Percentiles rank a stretch among this genome's conserved stretches.
Evolutionary conservation across 2,888 invertebrate species (phyloP).

Genomic region (Platycheirus rosarum): DNA sequence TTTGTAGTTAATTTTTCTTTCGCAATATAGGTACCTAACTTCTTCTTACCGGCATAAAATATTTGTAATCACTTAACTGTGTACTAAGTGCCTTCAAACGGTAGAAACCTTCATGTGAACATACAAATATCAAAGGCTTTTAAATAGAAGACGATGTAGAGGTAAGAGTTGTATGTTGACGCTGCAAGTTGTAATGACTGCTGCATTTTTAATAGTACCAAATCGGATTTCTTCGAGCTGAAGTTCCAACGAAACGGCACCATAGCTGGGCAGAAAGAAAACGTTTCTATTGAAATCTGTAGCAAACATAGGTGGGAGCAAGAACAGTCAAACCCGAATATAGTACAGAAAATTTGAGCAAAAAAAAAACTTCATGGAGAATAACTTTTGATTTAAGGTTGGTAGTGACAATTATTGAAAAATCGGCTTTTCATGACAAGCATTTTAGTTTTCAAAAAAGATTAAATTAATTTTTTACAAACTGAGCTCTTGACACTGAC

Average conservation of each 20-base stretch:
- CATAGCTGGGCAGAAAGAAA: slow-evolving; percentile 19
- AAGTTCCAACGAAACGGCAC: slow-evolving; percentile 13
- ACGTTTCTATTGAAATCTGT: slow-evolving; percentile 35
- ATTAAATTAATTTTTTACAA: too few species aligned
- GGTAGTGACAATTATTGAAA: too few species aligned
- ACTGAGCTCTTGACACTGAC: too few species aligned
- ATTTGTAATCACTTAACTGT: slow-evolving; percentile 54
- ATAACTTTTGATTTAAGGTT: too few species aligned
- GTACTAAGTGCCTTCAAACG: slow-evolving; percentile 20
- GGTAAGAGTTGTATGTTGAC: background rate
- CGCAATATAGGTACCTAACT: too few species aligned
- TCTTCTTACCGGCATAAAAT: slow-evolving; percentile 23
- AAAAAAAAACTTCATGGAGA: too few species aligned
- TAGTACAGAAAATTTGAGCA: too few species aligned
- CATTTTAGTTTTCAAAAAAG: too few species aligned
- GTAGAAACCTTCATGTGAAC: slow-evolving; percentile 13
- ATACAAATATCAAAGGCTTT: background rate
- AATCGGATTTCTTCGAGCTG: slow-evolving; percentile 45
- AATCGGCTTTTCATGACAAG: too few species aligned
- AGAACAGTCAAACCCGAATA: background rate
- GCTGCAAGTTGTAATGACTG: slow-evolving; percentile 2
- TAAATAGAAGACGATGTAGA: background rate
- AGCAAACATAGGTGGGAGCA: slow-evolving; percentile 7
- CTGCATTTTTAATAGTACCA: slow-evolving; percentile 49
- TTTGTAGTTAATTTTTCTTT: too few species aligned